Conservation (phyloP, 2,888 invertebrate genomes). For the Teleogryllus oceanicus region DNA sequence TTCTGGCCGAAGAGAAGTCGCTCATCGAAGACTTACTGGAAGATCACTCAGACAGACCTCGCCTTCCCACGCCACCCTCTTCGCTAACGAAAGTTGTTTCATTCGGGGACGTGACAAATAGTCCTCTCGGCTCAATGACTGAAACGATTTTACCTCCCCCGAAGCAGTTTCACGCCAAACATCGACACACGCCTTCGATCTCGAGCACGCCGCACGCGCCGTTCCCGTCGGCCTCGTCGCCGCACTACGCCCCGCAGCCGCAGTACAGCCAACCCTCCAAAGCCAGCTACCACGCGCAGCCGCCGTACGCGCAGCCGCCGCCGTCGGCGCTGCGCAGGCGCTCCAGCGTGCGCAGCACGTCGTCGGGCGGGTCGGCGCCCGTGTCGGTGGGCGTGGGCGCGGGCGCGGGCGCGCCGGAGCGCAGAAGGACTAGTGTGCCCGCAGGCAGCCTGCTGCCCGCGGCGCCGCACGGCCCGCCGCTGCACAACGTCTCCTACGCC, state of each 20-base stretch:
- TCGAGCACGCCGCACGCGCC: slow-evolving; percentile 20
- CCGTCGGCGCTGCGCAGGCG: slow-evolving; percentile 45
- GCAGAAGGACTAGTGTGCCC: slow-evolving; percentile 45
- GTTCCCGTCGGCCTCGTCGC: neutral
- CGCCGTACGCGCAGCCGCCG: slow-evolving; percentile 35
- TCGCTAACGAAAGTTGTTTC: slow-evolving; percentile 35
- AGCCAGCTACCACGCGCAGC: slow-evolving; percentile 11
- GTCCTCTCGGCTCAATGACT: slow-evolving; percentile 32
- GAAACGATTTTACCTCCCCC: slow-evolving; percentile 46
- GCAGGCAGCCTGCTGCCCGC: slow-evolving; percentile 41
- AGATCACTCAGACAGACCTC: slow-evolving; percentile 39
- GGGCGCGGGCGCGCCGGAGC: neutral
- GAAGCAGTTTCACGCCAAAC: slow-evolving; percentile 46
- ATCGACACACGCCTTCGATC: slow-evolving; percentile 44
- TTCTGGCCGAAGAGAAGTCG: slow-evolving; percentile 34
- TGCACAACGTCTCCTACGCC: slow-evolving; percentile 26
- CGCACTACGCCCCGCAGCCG: slow-evolving; percentile 23
- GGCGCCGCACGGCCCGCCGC: slow-evolving; percentile 20
- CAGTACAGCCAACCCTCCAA: neutral
- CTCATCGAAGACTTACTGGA: slow-evolving; percentile 34
- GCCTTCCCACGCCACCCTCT: slow-evolving; percentile 46
- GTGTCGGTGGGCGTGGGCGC: neutral
- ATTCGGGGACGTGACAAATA: slow-evolving; percentile 37
- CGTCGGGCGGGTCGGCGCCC: slow-evolving; percentile 31
- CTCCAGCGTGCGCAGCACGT: slow-evolving; percentile 46